Conservation (phyloP, 2,797 vertebrate genomes). For the Euphonia xanthogaster region DNA sequence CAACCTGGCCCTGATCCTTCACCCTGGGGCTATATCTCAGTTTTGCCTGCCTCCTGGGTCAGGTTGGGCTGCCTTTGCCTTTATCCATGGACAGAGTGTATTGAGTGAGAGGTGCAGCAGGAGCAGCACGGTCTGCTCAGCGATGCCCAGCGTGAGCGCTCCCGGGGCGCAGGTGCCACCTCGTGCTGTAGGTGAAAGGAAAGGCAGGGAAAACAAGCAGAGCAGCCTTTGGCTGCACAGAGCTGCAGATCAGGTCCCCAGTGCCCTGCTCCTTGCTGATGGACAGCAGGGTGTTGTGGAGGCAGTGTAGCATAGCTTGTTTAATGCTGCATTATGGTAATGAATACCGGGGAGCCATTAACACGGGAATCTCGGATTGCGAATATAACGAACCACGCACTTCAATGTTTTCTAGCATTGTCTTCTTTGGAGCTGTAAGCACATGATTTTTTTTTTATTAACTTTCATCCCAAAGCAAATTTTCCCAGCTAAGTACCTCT, state of each 20-base stretch:
- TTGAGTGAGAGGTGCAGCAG: not conserved
- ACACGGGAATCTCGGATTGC: not conserved
- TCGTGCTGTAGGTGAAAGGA: not conserved
- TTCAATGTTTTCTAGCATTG: not conserved
- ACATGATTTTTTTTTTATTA: not conserved
- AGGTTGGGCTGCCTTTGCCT: not conserved
- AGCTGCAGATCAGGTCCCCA: not conserved
- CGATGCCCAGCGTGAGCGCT: accelerated
- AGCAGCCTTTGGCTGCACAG: not conserved
- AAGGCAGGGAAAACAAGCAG: not conserved
- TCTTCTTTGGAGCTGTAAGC: not conserved
- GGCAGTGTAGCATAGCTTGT: slow-evolving; percentile 51
- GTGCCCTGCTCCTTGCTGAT: slow-evolving; percentile 3
- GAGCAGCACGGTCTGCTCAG: not conserved
- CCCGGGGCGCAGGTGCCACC: not conserved
- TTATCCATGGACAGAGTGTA: accelerated
- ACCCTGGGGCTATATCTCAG: not conserved
- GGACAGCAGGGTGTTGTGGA: not conserved
- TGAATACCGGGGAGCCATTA: not conserved
- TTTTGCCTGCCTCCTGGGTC: not conserved
- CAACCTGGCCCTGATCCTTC: not conserved
- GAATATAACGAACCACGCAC: not conserved
- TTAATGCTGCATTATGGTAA: slow-evolving; percentile 62
- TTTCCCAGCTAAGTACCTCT: not conserved
- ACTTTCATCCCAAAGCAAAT: slow-evolving; percentile 27